Evolutionary conservation across 2,113 vertebrate genomes (phyloP).

Genomic region (Silurus glanis): DNA sequence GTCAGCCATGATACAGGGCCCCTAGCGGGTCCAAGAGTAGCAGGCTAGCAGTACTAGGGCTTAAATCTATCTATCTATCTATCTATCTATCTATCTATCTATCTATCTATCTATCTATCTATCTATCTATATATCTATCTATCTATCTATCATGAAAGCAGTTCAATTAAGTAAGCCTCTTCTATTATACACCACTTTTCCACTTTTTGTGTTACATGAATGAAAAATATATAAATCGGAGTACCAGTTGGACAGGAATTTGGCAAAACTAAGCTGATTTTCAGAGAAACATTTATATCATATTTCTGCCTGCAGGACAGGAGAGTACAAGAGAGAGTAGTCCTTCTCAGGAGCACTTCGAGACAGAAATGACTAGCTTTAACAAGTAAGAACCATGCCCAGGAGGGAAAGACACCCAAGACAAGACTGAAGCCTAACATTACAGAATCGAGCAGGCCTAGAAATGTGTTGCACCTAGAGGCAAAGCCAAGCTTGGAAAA

Average conservation of each 20-base stretch:
- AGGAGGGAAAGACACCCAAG: neutral
- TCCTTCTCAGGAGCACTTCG: neutral
- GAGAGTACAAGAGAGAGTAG: neutral
- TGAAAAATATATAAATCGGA: neutral
- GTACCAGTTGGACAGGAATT: neutral
- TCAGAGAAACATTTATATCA: neutral
- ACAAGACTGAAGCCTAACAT: slow-evolving; percentile 9
- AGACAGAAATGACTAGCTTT: neutral
- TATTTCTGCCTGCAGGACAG: neutral
- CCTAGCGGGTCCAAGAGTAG: too few relatives aligned
- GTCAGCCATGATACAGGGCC: too few relatives aligned
- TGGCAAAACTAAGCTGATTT: neutral
- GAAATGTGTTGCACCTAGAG: neutral
- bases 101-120: too few relatives aligned
- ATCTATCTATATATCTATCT: neutral
- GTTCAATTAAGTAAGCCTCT: neutral
- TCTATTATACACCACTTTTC: neutral
- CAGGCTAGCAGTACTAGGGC: too few relatives aligned
- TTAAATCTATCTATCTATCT: too few relatives aligned
- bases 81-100: too few relatives aligned
- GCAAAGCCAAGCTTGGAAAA: neutral
- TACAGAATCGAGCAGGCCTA: neutral
- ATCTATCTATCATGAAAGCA: neutral
- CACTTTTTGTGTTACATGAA: neutral
- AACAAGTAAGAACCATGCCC: neutral